Conservation (phyloP, 2,888 invertebrate genomes). For the Spatulosminthurus flaviceps region DNA sequence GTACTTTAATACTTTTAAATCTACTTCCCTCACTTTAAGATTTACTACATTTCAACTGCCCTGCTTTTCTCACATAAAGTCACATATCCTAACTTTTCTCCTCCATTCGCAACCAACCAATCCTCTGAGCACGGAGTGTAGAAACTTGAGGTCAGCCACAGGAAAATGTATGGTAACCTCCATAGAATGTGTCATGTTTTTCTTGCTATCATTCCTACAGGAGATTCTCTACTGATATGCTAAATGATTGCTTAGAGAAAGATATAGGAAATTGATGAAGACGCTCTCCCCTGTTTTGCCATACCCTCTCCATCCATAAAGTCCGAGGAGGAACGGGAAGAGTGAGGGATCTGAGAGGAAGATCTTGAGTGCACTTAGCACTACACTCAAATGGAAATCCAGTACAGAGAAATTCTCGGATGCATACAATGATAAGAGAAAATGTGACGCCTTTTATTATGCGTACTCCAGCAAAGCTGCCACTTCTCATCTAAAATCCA, state of each 20-base stretch:
- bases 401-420: not conserved
- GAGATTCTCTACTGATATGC: not conserved
- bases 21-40: not conserved
- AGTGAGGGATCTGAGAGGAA: not conserved
- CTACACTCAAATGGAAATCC: slow-evolving; percentile 1
- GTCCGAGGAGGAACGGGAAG: not conserved
- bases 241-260: not conserved
- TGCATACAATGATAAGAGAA: not conserved
- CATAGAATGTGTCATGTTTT: too few relatives aligned
- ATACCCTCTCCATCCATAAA: not conserved
- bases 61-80: not conserved
- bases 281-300: not conserved
- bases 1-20: slow-evolving; percentile 22
- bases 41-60: not conserved
- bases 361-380: slow-evolving; percentile 4
- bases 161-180: too few relatives aligned
- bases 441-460: not conserved
- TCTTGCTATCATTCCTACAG: too few relatives aligned
- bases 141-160: too few relatives aligned
- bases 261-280: not conserved
- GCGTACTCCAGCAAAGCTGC: not conserved
- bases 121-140: too few relatives aligned
- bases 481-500: too few relatives aligned
- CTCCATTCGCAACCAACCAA: too few relatives aligned
- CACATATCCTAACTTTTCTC: not conserved